Evolutionary conservation across 2,797 vertebrate species (phyloP).

Genomic region (Pangasius mekongensis): DNA sequence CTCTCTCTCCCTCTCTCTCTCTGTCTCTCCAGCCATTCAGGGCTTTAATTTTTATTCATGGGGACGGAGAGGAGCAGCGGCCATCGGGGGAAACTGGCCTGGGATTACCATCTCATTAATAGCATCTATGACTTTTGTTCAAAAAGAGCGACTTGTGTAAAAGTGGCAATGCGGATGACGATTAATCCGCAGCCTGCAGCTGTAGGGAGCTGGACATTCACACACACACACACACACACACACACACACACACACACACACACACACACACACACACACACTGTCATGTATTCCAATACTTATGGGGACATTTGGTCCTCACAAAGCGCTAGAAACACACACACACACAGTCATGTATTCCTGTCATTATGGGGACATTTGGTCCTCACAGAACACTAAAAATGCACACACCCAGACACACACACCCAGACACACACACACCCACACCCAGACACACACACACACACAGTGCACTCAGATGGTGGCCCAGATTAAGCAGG

Average conservation of each 20-base stretch:
- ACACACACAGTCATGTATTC: neutral
- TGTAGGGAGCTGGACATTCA: constrained; percentile 83
- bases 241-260: constrained; percentile 36
- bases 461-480: constrained; percentile 82
- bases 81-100: constrained; percentile 95
- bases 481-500: constrained; percentile 97
- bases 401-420: constrained; percentile 53
- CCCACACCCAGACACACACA: constrained; percentile 45
- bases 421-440: constrained; percentile 28
- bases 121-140: constrained; percentile 99
- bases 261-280: neutral
- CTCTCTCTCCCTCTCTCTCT: constrained; percentile 55
- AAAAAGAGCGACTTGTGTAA: constrained; percentile 99
- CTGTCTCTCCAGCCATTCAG: constrained; percentile 77
- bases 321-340: neutral
- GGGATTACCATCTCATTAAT: constrained; percentile 99
- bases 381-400: neutral
- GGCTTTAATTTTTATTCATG: constrained; percentile 87
- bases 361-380: neutral
- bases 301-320: constrained; percentile 10
- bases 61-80: constrained; percentile 69
- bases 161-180: constrained; percentile 99
- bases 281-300: constrained; percentile 33
- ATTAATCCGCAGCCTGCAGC: constrained; percentile 99
- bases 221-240: constrained; percentile 28